Conservation (phyloP, 2,113 vertebrate genomes). For the Oryzias curvinotus region DNA sequence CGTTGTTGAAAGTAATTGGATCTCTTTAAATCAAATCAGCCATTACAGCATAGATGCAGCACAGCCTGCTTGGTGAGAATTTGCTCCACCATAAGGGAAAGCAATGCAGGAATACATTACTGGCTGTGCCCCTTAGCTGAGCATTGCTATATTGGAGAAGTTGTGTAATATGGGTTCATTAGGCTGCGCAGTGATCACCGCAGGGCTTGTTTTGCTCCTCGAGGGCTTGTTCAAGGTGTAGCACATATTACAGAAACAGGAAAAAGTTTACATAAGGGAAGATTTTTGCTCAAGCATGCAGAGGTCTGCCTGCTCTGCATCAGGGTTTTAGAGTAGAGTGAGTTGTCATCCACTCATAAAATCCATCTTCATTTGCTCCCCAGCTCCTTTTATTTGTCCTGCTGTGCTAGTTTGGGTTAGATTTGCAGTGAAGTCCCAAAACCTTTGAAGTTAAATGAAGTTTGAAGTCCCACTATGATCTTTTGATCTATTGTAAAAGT, state of each 20-base stretch:
- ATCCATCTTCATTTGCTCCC: conserved; percentile 11
- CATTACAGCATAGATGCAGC: conserved; percentile 68
- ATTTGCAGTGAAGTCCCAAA: conserved; percentile 4
- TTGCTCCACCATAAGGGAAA: conserved; percentile 55
- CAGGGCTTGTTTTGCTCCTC: conserved; percentile 48
- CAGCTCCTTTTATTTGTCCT: not conserved
- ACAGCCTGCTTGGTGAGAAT: conserved; percentile 42
- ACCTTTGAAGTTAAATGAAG: no score
- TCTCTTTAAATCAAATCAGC: conserved; percentile 77
- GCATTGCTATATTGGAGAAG: conserved; percentile 51
- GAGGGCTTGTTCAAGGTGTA: conserved; percentile 55
- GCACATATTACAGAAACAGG: conserved; percentile 40
- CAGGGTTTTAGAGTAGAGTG: not conserved
- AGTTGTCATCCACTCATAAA: conserved; percentile 10
- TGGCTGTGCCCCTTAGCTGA: conserved; percentile 57
- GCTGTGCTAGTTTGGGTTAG: not conserved
- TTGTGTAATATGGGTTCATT: conserved; percentile 69
- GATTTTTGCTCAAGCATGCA: conserved; percentile 11
- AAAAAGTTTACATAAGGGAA: conserved; percentile 20
- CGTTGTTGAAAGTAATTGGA: conserved; percentile 73
- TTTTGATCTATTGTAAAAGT: no score
- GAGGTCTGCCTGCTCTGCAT: not conserved
- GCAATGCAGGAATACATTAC: conserved; percentile 63
- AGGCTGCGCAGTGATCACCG: conserved; percentile 58
- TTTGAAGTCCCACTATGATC: no score